phyloP scores from a whole-genome alignment of 2,113 vertebrate species.

The Cyphomyrus plagiostoma region DNA sequence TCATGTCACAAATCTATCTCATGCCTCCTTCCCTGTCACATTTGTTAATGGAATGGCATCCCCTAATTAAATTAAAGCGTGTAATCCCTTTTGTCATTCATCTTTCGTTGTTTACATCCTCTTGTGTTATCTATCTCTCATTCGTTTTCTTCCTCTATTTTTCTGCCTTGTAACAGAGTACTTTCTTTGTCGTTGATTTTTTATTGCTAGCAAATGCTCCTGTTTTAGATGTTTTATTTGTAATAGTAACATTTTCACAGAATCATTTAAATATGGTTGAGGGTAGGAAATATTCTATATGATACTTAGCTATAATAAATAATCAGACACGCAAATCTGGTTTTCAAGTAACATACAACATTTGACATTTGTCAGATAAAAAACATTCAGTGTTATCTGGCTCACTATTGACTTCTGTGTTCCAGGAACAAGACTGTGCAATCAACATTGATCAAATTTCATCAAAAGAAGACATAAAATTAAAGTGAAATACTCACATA shows the following conservation, averaged over 20 bases:
- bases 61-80: slow-evolving; percentile 49
- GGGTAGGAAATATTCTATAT: background rate
- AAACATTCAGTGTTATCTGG: background rate
- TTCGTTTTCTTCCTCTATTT: background rate
- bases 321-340: background rate
- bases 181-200: background rate
- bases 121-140: background rate
- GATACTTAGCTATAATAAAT: background rate
- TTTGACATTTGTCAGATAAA: background rate
- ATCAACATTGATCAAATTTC: background rate
- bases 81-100: slow-evolving; percentile 19
- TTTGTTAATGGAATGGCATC: slow-evolving; percentile 38
- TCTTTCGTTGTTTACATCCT: background rate
- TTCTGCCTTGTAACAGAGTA: background rate
- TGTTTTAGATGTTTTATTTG: background rate
- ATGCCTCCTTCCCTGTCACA: slow-evolving; percentile 15
- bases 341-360: background rate
- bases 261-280: background rate
- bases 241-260: background rate
- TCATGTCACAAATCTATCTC: slow-evolving; percentile 26
- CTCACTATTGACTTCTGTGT: background rate
- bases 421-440: background rate
- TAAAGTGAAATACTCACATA: background rate
- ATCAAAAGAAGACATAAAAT: background rate
- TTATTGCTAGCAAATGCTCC: background rate